Percentiles rank a stretch among this genome's conserved stretches.
phyloP scores from a whole-genome alignment of 2,113 vertebrate species.

The Paracanthobrama guichenoti region DNA sequence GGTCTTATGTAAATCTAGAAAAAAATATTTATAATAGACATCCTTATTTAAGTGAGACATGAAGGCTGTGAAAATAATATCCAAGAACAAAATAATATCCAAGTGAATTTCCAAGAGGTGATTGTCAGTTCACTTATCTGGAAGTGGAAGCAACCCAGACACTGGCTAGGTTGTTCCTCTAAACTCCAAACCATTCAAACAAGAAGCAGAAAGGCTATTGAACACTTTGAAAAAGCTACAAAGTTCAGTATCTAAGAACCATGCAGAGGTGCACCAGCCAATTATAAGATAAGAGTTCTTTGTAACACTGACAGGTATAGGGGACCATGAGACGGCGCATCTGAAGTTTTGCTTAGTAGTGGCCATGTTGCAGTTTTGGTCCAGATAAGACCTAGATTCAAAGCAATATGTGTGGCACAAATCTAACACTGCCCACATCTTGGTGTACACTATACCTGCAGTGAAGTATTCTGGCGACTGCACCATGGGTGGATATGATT shows the following conservation, averaged over 20 bases:
- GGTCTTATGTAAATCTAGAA: background rate
- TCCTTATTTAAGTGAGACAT: background rate
- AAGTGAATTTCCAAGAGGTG: background rate
- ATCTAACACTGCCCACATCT: slow-evolving; percentile 18
- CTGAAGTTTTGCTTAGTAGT: slow-evolving; percentile 8
- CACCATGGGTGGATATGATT: background rate
- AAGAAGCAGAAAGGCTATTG: background rate
- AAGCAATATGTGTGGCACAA: slow-evolving; percentile 16
- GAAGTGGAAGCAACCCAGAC: slow-evolving; percentile 4
- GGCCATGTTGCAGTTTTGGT: background rate
- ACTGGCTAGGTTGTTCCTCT: background rate
- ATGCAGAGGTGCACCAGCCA: background rate
- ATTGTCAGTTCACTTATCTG: background rate
- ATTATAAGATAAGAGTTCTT: slow-evolving; percentile 2
- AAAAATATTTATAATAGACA: background rate
- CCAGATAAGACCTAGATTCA: slow-evolving; percentile 22
- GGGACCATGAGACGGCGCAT: background rate
- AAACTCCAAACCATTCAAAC: background rate
- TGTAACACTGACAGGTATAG: background rate
- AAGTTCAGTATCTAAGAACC: background rate
- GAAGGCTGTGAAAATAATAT: background rate
- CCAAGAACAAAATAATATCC: background rate
- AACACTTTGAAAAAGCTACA: background rate
- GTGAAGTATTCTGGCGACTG: slow-evolving; percentile 1
- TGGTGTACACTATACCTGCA: background rate